Percentiles rank a stretch among this genome's conserved stretches.
Conservation (phyloP, 2,113 vertebrate genomes). For the Gambusia affinis region DNA sequence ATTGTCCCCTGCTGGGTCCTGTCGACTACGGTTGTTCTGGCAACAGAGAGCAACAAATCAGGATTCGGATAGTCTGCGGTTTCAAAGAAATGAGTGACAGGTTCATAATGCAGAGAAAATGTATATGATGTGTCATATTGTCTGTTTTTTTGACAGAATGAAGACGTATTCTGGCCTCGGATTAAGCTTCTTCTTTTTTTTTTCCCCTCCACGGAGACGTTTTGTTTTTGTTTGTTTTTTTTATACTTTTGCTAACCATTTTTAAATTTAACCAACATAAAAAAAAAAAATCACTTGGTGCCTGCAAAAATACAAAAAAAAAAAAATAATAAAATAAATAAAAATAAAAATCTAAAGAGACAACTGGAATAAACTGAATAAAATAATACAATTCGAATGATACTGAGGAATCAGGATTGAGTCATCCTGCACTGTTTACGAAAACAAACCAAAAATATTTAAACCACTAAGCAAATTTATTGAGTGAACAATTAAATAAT, state of each 20-base stretch:
- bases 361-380: background rate
- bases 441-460: background rate
- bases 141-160: background rate
- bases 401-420: too few relatives aligned
- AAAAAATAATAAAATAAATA: background rate
- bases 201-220: too few relatives aligned
- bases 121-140: background rate
- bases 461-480: conserved; percentile 10
- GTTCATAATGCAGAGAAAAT: background rate
- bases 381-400: background rate
- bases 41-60: background rate
- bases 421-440: background rate
- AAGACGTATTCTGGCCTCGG: background rate
- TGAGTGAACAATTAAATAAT: conserved; percentile 8
- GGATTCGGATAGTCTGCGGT: background rate
- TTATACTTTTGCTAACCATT: background rate
- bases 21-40: background rate
- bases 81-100: background rate
- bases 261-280: background rate
- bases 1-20: background rate
- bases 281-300: background rate
- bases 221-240: background rate
- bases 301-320: background rate
- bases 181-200: background rate
- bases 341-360: background rate